Evolutionary conservation across 2,888 invertebrate species (phyloP), one percentile per base, ranked within the genome.

Genomic region (Sinhomidia bicolor): DNA sequence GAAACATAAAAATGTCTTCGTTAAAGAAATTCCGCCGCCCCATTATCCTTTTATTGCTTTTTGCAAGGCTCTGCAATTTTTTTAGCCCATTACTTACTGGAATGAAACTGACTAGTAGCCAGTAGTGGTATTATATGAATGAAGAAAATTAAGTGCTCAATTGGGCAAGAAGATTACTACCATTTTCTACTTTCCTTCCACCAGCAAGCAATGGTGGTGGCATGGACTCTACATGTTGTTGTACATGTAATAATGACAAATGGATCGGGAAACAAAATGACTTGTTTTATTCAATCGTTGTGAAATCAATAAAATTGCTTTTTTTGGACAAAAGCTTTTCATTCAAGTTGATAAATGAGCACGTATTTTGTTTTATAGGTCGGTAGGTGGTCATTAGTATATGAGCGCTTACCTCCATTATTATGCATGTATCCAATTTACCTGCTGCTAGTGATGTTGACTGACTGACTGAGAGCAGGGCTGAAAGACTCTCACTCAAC

Each of bases 241-340:
- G 7, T 51, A 29, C 51, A 14, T 71, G 51, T 29, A 51, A 32
- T 26, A 20, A 65, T 47, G 65, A 81, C 23, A 68, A 81, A 68
- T 81, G 29, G 44, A 14, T 65, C 44, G 17, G 74, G 74, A 84
- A 74, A 41, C 41, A 74, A 44, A 79, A 36, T 60, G 36, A 41
- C 20, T 54, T 41, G 2, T 36, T 36, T 71, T 74, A 36, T 54
- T 60, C 74, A 84, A 84, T 74, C 84, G 74, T 84, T 74, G 23
- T 44, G 84, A 84, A 84, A 84, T 84, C 84, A 74, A 84, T 84
- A 84, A 84, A 74, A 74, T 36, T 60, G 74, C 74, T 57, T 71
- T 71, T 29, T 41, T 36, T 10, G 74, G 54, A 47, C 1, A 68
- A 17, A 32, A 20, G 54, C 47, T 0, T 62, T 4, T 29, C 62